Base-by-base conservation (phyloP, 2,888 invertebrate species). In the Pelosia muscerda region DNA sequence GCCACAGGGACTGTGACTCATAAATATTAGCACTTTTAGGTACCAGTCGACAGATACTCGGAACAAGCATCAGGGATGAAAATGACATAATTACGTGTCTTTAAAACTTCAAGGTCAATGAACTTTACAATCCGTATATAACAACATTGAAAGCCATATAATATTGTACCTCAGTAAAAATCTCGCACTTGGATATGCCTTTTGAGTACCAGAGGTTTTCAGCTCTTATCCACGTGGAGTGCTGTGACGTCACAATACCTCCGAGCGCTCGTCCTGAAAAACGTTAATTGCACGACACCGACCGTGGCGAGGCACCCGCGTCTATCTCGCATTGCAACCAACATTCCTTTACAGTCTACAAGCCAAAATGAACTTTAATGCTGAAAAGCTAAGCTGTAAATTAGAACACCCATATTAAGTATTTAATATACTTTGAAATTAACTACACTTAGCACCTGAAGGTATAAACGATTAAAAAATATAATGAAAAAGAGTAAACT, bases 231-330 rank as follows among this genome's bases (percentile, higher is more conserved):
- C 88, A 85, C 84, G 84, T 84, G 84, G 81, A 86, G 86, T 83
- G 80, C 72, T 69, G 82, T 84, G 85, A 83, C 88, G 88, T 88
- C 89, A 91, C 91, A 90, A 90, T 88, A 85, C 81, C 86, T 85
- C 81, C 78, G 80, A 86, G 88, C 88, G 87, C 79, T 85, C 86
- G 86, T 86, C 86, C 90, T 89, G 89, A 89, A 92, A 92, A 91
- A 90, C 90, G 90, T 90, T 93, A 93, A 93, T 93, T 92, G 90
- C 91, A 85, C 85, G 85, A 86, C 91, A 86, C 86, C 86, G 82
- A 84, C 86, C 81, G 83, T 79, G 75, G 85, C 82, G 83, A 78
- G 82, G 66, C 62, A 65, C 70, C 73, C 71, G 66, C 72, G 80
- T 82, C 85, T 84, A 84, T 82, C 85, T 82, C 81, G 77, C 81